A percentile compares a stretch with the other conserved stretches of the same genome.
Conservation (phyloP, 2,113 vertebrate species). For the Oreamnos americanus region DNA sequence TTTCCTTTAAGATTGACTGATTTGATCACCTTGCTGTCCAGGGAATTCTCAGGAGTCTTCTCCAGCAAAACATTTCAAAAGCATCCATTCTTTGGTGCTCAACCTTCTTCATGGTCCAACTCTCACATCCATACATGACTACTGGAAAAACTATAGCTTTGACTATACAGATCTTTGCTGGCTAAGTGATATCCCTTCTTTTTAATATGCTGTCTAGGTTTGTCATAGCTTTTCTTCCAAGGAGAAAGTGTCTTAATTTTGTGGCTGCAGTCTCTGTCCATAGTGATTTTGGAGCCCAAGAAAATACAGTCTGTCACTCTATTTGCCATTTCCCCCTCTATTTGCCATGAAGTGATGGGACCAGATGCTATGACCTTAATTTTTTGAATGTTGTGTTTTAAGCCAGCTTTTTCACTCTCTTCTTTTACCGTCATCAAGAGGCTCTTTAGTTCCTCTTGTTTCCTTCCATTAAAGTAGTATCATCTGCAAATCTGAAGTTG, state of each 20-base stretch:
- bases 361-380: neutral
- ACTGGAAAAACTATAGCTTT: neutral
- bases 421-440: neutral
- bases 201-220: neutral
- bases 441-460: neutral
- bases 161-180: neutral
- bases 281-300: neutral
- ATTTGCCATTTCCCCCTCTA: neutral
- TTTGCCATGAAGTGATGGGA: neutral
- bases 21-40: neutral
- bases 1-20: neutral
- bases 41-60: neutral
- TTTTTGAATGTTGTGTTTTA: neutral
- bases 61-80: neutral
- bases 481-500: neutral
- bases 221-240: neutral
- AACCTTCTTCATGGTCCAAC: neutral
- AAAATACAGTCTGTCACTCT: neutral
- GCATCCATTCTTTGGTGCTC: neutral
- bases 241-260: neutral
- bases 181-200: neutral
- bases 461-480: neutral
- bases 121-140: neutral
- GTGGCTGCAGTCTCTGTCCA: neutral
- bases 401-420: neutral